Conservation (phyloP, 2,888 invertebrate genomes). For the Scaptomyza polygonia region DNA sequence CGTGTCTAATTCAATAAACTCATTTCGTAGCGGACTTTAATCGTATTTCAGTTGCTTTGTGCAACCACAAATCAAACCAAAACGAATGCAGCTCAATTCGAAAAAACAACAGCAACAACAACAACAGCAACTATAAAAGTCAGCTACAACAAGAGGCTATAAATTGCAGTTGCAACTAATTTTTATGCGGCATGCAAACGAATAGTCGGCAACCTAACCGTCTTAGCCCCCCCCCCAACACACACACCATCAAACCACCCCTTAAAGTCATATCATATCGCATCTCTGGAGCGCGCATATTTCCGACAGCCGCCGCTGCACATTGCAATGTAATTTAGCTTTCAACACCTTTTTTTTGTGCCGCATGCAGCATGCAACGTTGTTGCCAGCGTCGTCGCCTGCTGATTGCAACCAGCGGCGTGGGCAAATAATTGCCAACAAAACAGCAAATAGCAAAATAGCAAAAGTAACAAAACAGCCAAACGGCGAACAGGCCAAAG, state of each 20-base stretch:
- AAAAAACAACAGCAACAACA: conserved; percentile 22
- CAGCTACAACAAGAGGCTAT: conserved; percentile 37
- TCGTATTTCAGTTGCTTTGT: conserved; percentile 51
- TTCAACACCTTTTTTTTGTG: conserved; percentile 73
- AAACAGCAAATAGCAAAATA: conserved; percentile 54
- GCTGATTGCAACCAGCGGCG: conserved; percentile 73
- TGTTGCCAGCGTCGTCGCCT: conserved; percentile 51
- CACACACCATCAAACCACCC: conserved; percentile 10
- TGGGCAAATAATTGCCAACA: conserved; percentile 78
- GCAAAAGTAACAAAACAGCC: conserved; percentile 51
- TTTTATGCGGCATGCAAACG: conserved; percentile 74
- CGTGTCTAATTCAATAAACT: conserved; percentile 77
- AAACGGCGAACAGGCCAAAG: conserved; percentile 47
- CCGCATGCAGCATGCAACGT: conserved; percentile 62
- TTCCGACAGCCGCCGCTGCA: conserved; percentile 67
- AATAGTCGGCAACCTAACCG: conserved; percentile 31
- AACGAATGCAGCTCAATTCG: conserved; percentile 57
- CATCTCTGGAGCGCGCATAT: conserved; percentile 70
- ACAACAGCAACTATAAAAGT: conserved; percentile 20
- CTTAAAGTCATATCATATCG: conserved; percentile 70
- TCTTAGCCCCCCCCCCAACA: not conserved
- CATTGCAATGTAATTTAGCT: conserved; percentile 79
- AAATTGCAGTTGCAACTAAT: conserved; percentile 77
- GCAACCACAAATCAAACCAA: conserved; percentile 56
- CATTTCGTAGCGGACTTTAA: conserved; percentile 59